These are phyloP conservation scores for Pardalotus punctatus DNA, from an alignment of 2,113 vertebrate genomes.

Conservation along the genomic window DNA sequence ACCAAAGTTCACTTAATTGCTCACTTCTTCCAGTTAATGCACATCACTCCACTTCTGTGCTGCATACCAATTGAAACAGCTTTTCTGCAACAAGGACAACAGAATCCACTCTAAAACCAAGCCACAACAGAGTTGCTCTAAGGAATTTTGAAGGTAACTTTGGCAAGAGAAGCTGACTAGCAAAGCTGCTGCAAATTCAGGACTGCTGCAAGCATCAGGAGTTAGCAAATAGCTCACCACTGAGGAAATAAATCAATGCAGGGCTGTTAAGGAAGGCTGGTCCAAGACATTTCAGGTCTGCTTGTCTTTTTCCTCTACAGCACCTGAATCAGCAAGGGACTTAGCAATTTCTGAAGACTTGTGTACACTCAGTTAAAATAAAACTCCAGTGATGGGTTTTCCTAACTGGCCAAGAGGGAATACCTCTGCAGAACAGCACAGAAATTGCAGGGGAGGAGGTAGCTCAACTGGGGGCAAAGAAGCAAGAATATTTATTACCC, in stretches of 20 bases:
- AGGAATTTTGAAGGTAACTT: not conserved
- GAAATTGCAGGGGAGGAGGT: not conserved
- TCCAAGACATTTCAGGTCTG: not conserved
- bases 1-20: constrained; percentile 30
- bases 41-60: not conserved
- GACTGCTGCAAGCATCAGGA: not conserved
- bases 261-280: not conserved
- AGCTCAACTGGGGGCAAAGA: not conserved
- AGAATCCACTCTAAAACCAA: not conserved
- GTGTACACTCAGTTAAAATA: not conserved
- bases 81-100: not conserved
- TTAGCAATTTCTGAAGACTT: not conserved
- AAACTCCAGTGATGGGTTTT: not conserved
- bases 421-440: not conserved
- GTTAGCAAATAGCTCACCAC: not conserved
- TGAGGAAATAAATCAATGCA: not conserved
- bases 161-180: not conserved
- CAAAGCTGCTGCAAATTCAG: not conserved
- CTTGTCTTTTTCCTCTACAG: not conserved
- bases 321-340: not conserved
- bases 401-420: not conserved
- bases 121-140: not conserved
- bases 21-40: not conserved
- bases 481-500: not conserved
- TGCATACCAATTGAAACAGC: not conserved